These are phyloP conservation scores for Coptodon rendalli DNA, from an alignment of 2,113 vertebrate genomes.

Conservation along the genomic window DNA sequence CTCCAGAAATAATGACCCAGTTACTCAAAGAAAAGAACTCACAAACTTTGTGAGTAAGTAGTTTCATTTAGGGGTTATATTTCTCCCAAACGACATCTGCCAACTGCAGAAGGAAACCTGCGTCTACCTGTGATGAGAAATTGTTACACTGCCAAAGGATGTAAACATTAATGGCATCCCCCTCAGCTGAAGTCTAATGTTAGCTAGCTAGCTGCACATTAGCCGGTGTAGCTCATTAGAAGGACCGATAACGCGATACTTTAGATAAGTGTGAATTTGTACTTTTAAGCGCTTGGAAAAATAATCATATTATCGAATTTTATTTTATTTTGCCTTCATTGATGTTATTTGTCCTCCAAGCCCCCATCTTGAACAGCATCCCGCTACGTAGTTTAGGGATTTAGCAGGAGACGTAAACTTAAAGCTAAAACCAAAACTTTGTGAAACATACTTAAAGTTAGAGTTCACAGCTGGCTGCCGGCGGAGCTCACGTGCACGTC, in stretches of 20 bases:
- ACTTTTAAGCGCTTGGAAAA: background rate
- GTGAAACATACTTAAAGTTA: background rate
- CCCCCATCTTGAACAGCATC: background rate
- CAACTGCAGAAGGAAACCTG: background rate
- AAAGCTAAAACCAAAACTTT: background rate
- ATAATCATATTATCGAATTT: background rate
- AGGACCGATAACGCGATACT: background rate
- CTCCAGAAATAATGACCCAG: background rate
- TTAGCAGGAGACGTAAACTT: background rate
- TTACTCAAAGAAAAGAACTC: background rate
- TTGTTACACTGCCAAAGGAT: background rate
- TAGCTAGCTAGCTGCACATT: background rate
- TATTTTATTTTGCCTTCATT: background rate
- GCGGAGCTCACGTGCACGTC: too few relatives aligned
- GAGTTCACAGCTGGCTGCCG: too few relatives aligned
- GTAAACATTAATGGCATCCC: background rate
- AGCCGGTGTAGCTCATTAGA: background rate
- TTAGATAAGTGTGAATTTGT: background rate
- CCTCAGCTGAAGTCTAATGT: background rate
- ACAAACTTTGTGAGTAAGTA: background rate
- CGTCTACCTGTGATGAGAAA: background rate
- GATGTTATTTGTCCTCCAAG: background rate
- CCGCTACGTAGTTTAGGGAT: background rate
- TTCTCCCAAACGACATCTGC: background rate
- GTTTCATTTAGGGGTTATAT: background rate